Base-by-base conservation (phyloP, 2,113 vertebrate species). In the Panthera tigris region DNA sequence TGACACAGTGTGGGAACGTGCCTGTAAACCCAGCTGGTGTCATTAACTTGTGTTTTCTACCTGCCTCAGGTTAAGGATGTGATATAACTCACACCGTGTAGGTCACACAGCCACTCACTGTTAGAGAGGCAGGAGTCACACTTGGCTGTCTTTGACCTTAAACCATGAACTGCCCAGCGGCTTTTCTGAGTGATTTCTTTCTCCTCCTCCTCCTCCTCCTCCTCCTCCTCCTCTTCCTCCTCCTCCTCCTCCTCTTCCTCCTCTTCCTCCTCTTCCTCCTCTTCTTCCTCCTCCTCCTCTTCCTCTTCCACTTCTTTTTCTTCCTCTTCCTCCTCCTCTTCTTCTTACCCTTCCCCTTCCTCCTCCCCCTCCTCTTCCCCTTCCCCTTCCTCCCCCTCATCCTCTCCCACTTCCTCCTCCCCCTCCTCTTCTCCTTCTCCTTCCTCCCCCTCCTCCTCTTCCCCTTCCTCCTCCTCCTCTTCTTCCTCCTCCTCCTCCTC, bases 191-290 rank as follows among this genome's bases (percentile, higher is more conserved):
- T 48, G 69, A 69, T 66, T 68, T 90, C 45, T 71, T 19, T 9
- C 45, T 1, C 45, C 45, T 45, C 45, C 45, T 8, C 45, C 45
- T 9, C 45, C 8, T 1, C 45, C 45, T 9, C 0, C 8, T 1
- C 41, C 41, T 41, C 41, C 41, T 7, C 41, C 41, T 41, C 41
- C 41, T 7, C 41, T 6, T 45, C 45, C 45, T 45, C 45, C 7
- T 45, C 45, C 1, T 45, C 45, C 1, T 7, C 7, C 0, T 45
- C 41, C 0, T 7, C 41, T 1, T 45, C 41, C 7, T 45, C 41
- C 1, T 45, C 41, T 0, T 45, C 41, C 0, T 45, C 41, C 1
- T 45, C 41, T 0, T 7, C 41, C 0, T 1, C 41, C 1, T 45
- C 41, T 0, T 45, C 41, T 0, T 8, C 41, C 1, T 45, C 41